Evolutionary conservation across 2,888 invertebrate genomes (phyloP).

Genomic region (Conops quadrifasciatus): DNA sequence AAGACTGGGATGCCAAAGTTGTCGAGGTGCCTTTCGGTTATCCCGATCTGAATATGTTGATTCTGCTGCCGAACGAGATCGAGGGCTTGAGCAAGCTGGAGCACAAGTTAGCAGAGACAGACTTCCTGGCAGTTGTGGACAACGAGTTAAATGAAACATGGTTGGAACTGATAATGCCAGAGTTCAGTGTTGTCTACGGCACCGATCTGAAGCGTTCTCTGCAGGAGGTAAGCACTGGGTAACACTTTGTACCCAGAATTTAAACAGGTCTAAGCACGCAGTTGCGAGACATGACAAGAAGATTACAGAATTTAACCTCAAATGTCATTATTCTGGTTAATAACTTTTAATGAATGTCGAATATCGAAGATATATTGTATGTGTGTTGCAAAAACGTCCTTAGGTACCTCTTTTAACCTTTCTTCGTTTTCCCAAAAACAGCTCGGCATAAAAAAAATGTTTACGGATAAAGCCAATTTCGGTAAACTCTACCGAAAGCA

Average conservation of each 20-base stretch:
- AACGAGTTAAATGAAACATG: slow-evolving; percentile 66
- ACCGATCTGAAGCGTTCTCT: slow-evolving; percentile 70
- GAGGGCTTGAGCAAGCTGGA: slow-evolving; percentile 73
- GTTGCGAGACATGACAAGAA: no score
- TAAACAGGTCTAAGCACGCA: no score
- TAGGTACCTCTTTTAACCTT: no score
- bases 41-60: slow-evolving; percentile 75
- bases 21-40: slow-evolving; percentile 78
- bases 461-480: not conserved
- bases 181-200: slow-evolving; percentile 79
- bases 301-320: no score
- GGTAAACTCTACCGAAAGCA: not conserved
- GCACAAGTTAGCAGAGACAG: slow-evolving; percentile 68
- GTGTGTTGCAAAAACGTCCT: no score
- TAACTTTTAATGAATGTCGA: not conserved
- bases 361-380: not conserved
- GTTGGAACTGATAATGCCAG: slow-evolving; percentile 76
- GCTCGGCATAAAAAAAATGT: not conserved
- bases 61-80: slow-evolving; percentile 75
- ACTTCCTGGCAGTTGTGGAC: slow-evolving; percentile 68
- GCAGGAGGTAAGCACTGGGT: slow-evolving; percentile 68
- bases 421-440: not conserved
- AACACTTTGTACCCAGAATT: no score
- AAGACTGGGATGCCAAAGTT: slow-evolving; percentile 66
- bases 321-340: no score